Percentiles rank a stretch among this genome's conserved stretches.
phyloP scores from a whole-genome alignment of 2,888 invertebrate genomes.

The Coenonympha glycerion region DNA sequence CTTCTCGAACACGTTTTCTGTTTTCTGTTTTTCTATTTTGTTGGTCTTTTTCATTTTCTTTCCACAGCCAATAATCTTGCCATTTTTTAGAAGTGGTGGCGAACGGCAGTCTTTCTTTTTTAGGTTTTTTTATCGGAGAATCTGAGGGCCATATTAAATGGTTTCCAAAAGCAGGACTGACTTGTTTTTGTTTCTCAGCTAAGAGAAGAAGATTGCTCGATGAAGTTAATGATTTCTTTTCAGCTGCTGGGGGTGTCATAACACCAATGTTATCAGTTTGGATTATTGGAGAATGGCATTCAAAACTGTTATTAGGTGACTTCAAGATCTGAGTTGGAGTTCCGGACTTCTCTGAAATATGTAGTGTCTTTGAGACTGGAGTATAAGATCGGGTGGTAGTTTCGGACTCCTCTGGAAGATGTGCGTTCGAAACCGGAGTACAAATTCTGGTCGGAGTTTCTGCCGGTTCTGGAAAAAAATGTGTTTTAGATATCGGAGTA shows the following conservation, averaged over 20 bases:
- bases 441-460: conserved; percentile 3
- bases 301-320: conserved; percentile 1
- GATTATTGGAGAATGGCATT: neutral
- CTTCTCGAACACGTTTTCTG: too few species aligned
- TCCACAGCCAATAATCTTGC: too few species aligned
- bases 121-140: too few species aligned
- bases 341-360: too few species aligned
- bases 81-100: too few species aligned
- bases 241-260: too few species aligned
- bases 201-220: conserved; percentile 3
- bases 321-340: too few species aligned
- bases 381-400: neutral
- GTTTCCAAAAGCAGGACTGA: conserved; percentile 1
- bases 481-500: neutral
- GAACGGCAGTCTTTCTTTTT: too few species aligned
- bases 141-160: too few species aligned
- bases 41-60: too few species aligned
- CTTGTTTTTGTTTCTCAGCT: conserved; percentile 1
- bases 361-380: neutral
- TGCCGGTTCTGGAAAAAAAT: neutral
- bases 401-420: conserved; percentile 2
- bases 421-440: conserved; percentile 1
- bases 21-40: too few species aligned
- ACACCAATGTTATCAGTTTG: too few species aligned
- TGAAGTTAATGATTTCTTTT: neutral